phyloP scores from a whole-genome alignment of 2,113 vertebrate genomes.

The Equus przewalskii region DNA sequence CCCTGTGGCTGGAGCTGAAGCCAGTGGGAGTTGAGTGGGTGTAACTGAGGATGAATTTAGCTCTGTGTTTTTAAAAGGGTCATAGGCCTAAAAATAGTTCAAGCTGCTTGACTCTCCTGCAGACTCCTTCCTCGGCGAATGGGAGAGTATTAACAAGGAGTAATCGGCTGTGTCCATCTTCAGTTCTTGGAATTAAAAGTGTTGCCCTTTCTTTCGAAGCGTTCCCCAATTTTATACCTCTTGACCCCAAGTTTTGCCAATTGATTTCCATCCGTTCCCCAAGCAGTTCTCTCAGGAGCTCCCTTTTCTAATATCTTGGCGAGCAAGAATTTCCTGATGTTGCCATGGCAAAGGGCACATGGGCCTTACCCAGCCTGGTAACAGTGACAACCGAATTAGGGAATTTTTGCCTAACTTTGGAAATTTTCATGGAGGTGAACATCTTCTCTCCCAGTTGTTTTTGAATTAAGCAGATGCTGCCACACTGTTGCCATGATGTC shows the following conservation, averaged over 20 bases:
- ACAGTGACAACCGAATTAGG: not conserved
- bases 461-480: not conserved
- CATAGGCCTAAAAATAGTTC: conserved; percentile 79
- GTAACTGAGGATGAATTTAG: conserved; percentile 70
- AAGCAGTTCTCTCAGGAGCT: not conserved
- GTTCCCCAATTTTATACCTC: not conserved
- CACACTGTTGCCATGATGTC: not conserved
- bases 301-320: not conserved
- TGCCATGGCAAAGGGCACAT: not conserved
- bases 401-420: not conserved
- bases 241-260: not conserved
- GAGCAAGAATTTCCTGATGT: not conserved
- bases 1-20: not conserved
- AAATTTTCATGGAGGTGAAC: not conserved
- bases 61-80: conserved; percentile 73
- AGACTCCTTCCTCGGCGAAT: conserved; percentile 64
- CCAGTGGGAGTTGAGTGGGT: conserved; percentile 76
- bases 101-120: conserved; percentile 65
- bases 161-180: not conserved
- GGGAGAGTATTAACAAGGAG: conserved; percentile 34
- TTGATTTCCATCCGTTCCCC: not conserved
- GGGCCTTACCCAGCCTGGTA: not conserved
- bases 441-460: not conserved
- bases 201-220: not conserved
- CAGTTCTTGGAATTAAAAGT: not conserved